Conservation (phyloP, 2,888 invertebrate species). For the Eledone cirrhosa region DNA sequence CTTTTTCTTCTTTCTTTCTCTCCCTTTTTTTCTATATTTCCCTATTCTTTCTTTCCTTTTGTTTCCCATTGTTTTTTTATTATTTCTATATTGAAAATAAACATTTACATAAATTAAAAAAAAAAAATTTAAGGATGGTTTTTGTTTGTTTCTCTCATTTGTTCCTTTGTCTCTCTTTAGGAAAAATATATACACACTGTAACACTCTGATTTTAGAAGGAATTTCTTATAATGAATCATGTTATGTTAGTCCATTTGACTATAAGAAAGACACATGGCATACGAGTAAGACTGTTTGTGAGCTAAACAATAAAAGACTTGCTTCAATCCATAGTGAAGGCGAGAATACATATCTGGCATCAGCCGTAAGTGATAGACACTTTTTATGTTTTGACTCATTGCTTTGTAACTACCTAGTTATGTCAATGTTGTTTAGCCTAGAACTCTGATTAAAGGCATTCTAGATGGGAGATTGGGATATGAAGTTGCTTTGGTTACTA, state of each 20-base stretch:
- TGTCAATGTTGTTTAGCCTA: no score
- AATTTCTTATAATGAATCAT: neutral
- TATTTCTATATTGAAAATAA: no score
- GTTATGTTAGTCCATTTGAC: neutral
- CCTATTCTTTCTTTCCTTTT: neutral
- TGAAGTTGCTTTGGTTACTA: no score
- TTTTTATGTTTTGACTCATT: no score
- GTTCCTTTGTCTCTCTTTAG: no score
- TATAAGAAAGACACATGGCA: conserved; percentile 38
- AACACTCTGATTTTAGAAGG: neutral
- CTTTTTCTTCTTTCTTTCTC: neutral
- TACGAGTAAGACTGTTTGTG: conserved; percentile 39
- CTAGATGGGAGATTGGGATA: no score
- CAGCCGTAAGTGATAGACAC: conserved; percentile 13
- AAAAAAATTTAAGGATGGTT: no score
- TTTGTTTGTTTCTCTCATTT: no score
- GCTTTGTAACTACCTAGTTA: no score
- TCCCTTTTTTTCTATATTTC: neutral
- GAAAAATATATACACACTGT: no score
- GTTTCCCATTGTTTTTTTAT: neutral
- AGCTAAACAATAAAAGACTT: conserved; percentile 40
- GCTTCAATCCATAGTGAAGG: conserved; percentile 42
- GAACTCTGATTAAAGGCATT: no score
- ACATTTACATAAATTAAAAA: no score
- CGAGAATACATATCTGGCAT: conserved; percentile 38